Evolutionary conservation across 1,140 invertebrate genomes (phyloP).

Genomic region (Drosophila bifasciata): DNA sequence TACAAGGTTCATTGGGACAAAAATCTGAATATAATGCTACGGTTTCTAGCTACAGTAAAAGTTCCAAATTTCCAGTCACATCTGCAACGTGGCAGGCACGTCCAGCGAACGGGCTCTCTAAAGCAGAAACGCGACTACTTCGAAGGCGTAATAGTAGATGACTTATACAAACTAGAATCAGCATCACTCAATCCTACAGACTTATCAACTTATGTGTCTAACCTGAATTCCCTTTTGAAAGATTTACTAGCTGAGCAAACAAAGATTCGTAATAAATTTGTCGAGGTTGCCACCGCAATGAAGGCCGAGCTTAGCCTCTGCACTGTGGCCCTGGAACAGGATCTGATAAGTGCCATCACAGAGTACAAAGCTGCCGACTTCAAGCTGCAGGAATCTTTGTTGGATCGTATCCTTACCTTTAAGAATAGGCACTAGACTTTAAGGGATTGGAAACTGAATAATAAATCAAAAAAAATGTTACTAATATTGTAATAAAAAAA

Average conservation of each 20-base stretch:
- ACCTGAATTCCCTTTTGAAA: background rate
- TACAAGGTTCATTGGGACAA: slow-evolving; percentile 3
- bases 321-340: slow-evolving; percentile 8
- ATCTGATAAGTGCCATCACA: slow-evolving; percentile 7
- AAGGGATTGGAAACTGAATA: too few relatives aligned
- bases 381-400: too few relatives aligned
- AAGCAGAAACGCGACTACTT: too few relatives aligned
- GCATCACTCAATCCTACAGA: too few relatives aligned
- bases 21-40: background rate
- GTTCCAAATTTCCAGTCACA: slow-evolving; percentile 2
- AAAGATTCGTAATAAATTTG: slow-evolving; percentile 10
- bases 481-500: too few relatives aligned
- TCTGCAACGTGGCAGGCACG: background rate
- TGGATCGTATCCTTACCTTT: too few relatives aligned
- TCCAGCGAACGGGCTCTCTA: too few relatives aligned
- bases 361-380: background rate
- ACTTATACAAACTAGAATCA: too few relatives aligned
- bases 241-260: slow-evolving; percentile 1
- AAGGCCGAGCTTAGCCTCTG: slow-evolving; percentile 1
- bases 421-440: too few relatives aligned
- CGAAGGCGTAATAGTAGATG: too few relatives aligned
- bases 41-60: slow-evolving; percentile 1
- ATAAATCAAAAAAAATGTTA: too few relatives aligned
- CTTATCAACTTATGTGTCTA: too few relatives aligned
- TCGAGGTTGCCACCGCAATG: slow-evolving; percentile 7